These are phyloP conservation scores for Amblyraja radiata DNA, from an alignment of 2,797 vertebrate species.

Conservation along the genomic window DNA sequence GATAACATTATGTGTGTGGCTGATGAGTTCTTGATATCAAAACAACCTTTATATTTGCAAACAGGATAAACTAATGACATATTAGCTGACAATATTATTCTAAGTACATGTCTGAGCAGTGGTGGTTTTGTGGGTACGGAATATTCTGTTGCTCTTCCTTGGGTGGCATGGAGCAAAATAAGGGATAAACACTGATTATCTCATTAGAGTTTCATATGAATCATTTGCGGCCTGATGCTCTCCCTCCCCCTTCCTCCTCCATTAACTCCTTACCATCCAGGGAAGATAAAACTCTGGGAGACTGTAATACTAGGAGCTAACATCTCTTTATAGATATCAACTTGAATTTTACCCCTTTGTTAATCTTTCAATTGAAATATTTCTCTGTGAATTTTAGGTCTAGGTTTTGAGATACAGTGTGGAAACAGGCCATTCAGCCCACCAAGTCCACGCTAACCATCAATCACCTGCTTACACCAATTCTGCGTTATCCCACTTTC, in stretches of 20 bases:
- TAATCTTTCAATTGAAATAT: neutral
- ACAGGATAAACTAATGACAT: conserved; percentile 16
- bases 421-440: too few species aligned
- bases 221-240: neutral
- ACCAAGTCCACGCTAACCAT: too few species aligned
- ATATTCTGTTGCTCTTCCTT: neutral
- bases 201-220: neutral
- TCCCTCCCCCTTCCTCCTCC: neutral
- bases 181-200: neutral
- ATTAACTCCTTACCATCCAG: too few species aligned
- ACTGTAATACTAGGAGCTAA: neutral
- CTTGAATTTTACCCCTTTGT: neutral
- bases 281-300: neutral
- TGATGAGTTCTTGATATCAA: neutral
- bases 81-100: neutral
- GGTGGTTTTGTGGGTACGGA: neutral
- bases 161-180: neutral
- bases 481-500: too few species aligned
- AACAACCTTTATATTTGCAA: neutral
- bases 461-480: too few species aligned
- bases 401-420: too few species aligned
- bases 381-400: neutral
- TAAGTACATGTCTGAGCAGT: conserved; percentile 16
- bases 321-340: neutral
- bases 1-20: neutral